Conservation (phyloP, 2,113 vertebrate genomes). For the Cyphomyrus discorhynchus region DNA sequence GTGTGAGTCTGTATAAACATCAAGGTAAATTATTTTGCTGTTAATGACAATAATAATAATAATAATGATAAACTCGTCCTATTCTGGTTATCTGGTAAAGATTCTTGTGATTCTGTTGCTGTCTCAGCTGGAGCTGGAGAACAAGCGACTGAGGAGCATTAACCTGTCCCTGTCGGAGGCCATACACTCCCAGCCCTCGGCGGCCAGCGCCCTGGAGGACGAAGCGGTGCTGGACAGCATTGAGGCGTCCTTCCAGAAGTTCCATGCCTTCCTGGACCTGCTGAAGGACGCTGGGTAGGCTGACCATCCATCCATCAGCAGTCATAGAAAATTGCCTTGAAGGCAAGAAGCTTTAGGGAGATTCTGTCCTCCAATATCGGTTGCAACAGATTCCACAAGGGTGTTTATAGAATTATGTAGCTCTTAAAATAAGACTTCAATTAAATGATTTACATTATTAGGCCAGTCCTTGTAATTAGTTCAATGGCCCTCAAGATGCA, state of each 20-base stretch:
- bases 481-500: not conserved
- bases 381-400: not conserved
- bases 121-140: slow-evolving; percentile 76
- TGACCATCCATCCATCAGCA: not conserved
- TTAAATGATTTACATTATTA: not conserved
- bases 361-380: not conserved
- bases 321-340: not conserved
- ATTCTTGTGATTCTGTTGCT: not conserved
- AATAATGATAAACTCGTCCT: not conserved
- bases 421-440: not conserved
- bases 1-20: not conserved
- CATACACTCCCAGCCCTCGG: slow-evolving; percentile 60
- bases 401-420: not conserved
- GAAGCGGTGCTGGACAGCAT: slow-evolving; percentile 84
- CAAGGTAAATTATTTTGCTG: not conserved
- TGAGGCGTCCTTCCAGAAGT: slow-evolving; percentile 86
- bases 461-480: not conserved
- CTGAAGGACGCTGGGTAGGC: slow-evolving; percentile 89
- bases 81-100: not conserved
- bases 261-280: slow-evolving; percentile 92
- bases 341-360: not conserved
- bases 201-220: slow-evolving; percentile 72
- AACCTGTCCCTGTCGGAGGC: slow-evolving; percentile 74
- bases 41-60: not conserved
- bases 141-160: slow-evolving; percentile 66